Evolutionary conservation across 2,797 vertebrate genomes (phyloP).

Genomic region (Mycteria americana): DNA sequence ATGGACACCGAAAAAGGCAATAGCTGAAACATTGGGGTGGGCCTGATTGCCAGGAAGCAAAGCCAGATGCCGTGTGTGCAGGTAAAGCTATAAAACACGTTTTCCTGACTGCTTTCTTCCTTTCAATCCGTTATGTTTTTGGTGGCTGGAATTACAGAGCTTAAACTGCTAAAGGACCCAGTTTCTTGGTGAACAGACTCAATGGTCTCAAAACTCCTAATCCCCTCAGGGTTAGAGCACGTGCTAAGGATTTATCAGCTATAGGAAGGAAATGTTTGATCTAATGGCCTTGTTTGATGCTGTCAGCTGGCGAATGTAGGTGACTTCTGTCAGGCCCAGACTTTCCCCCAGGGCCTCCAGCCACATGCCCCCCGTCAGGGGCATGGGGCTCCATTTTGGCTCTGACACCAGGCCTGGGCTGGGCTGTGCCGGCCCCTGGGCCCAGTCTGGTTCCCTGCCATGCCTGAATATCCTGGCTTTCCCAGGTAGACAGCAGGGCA

Average conservation of each 20-base stretch:
- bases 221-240: too few species aligned
- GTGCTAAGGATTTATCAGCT: neutral
- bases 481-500: rapidly evolving
- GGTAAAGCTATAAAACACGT: neutral
- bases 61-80: neutral
- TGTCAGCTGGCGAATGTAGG: neutral
- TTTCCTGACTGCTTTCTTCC: neutral
- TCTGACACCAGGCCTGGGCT: neutral
- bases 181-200: neutral
- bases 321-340: neutral
- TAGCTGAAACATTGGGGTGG: neutral
- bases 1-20: neutral
- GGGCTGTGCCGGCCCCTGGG: rapidly evolving
- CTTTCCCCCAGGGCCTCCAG: neutral
- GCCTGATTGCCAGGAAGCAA: neutral
- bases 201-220: neutral
- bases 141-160: neutral
- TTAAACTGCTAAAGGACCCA: neutral
- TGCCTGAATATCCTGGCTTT: neutral
- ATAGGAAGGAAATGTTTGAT: neutral
- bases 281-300: neutral
- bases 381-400: neutral
- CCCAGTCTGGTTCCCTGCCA: neutral
- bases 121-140: neutral
- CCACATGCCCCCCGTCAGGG: neutral